Conservation (phyloP, 53 echinoderm and acorn worm genomes). For the Echinarachnius parma region DNA sequence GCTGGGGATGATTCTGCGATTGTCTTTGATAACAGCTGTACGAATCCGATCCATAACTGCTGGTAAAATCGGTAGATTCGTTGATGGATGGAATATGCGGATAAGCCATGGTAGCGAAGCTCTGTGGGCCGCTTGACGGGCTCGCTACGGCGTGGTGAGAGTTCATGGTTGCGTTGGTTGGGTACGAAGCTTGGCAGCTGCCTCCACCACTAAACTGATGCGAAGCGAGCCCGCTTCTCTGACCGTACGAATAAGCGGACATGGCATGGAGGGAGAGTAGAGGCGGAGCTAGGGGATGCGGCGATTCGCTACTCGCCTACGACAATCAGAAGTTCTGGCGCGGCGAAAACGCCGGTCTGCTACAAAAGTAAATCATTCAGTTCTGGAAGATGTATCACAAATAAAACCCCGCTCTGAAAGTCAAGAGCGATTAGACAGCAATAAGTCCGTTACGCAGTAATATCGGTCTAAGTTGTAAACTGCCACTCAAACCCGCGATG, state of each 20-base stretch:
- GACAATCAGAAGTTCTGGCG: constrained; percentile 15
- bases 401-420: too few relatives aligned
- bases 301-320: constrained; percentile 9
- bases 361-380: constrained; percentile 14
- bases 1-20: constrained; percentile 3
- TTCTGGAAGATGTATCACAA: too few relatives aligned
- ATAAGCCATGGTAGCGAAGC: constrained; percentile 30
- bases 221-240: constrained; percentile 21
- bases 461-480: too few relatives aligned
- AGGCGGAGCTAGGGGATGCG: constrained; percentile 36
- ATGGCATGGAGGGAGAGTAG: constrained; percentile 10
- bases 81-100: constrained; percentile 37
- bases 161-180: constrained; percentile 15
- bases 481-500: constrained; percentile 28
- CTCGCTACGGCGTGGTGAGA: constrained; percentile 21
- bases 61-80: constrained; percentile 12
- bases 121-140: constrained; percentile 16
- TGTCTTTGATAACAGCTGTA: constrained; percentile 21
- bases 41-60: constrained; percentile 13
- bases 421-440: too few relatives aligned
- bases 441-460: too few relatives aligned
- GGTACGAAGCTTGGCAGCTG: constrained; percentile 6
- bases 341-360: constrained; percentile 13
- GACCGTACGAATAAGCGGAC: constrained; percentile 38
- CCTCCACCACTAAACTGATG: constrained; percentile 13